phyloP scores from a whole-genome alignment of 2,113 vertebrate genomes.

The Caretta caretta region DNA sequence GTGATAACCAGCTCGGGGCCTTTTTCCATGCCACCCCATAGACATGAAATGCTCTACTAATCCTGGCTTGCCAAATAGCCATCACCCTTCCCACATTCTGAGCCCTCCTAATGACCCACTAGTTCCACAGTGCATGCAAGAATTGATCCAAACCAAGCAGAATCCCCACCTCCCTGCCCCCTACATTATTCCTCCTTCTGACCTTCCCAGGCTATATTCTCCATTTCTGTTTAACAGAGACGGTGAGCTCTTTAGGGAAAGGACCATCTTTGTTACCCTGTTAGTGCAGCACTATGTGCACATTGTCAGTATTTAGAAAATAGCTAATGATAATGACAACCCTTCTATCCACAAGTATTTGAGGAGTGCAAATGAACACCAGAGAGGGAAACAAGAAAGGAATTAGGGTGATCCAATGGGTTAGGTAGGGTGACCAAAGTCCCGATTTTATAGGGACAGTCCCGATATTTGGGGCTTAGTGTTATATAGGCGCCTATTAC shows the following conservation, averaged over 20 bases:
- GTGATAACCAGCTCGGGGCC: background rate
- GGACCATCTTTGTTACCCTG: background rate
- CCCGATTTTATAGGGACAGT: too few relatives aligned
- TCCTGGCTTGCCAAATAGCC: background rate
- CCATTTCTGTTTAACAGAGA: background rate
- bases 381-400: background rate
- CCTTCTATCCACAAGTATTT: background rate
- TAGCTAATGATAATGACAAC: background rate
- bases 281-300: background rate
- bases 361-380: background rate
- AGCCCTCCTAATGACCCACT: background rate
- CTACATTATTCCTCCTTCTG: background rate
- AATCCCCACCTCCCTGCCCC: background rate
- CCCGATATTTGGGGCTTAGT: too few relatives aligned
- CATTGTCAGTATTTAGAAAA: background rate
- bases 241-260: background rate
- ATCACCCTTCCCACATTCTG: background rate
- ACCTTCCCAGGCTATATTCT: background rate
- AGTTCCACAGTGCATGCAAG: background rate
- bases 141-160: background rate
- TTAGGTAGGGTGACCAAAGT: too few relatives aligned
- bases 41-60: background rate
- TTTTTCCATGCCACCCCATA: background rate
- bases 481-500: too few relatives aligned
- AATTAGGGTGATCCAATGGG: background rate